Evolutionary conservation across 1,140 invertebrate species (phyloP), one percentile per base, ranked within the genome.

Genomic region (Mamestra configurata): DNA sequence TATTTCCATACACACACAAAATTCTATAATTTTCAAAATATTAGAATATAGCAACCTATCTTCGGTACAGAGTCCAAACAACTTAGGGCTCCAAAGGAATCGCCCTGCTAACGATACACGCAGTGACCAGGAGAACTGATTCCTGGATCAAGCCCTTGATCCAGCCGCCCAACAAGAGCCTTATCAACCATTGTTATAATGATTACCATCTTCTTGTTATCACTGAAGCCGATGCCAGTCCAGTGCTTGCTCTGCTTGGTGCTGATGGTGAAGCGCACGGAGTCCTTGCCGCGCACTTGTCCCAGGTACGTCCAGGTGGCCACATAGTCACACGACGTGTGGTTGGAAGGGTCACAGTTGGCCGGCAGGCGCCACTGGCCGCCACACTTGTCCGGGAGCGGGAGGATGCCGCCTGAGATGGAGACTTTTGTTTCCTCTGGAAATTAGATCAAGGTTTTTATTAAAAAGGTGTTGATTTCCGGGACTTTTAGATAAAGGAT

Each of bases 141-240:
- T n/a, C n/a, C n/a, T n/a, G n/a, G n/a, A n/a, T n/a, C n/a, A n/a
- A n/a, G n/a, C n/a, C n/a, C n/a, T n/a, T n/a, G n/a, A n/a, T n/a
- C n/a, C n/a, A n/a, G n/a, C n/a, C n/a, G n/a, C n/a, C n/a, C n/a
- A n/a, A n/a, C n/a, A n/a, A n/a, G n/a, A n/a, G n/a, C n/a, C n/a
- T n/a, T n/a, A n/a, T n/a, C n/a, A n/a, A n/a, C n/a, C n/a, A n/a
- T n/a, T n/a, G n/a, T n/a, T 40, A 40, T 66, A 8, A 18, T 0
- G 7, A 0, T 96, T 91, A 98, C 97, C 98, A 99, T 99, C 89
- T 96, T 97, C 78, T 97, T 97, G 87, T 98, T 97, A 73, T 98
- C 96, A 35, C 98, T 98, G 93, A 99, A 99, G 13, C 97, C 98
- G 81, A 99, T 98, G 2, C 98, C 99, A 2, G 98, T 99, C 99